Evolutionary conservation across 2,113 vertebrate species (phyloP).

Genomic region (Gambusia holbrooki): DNA sequence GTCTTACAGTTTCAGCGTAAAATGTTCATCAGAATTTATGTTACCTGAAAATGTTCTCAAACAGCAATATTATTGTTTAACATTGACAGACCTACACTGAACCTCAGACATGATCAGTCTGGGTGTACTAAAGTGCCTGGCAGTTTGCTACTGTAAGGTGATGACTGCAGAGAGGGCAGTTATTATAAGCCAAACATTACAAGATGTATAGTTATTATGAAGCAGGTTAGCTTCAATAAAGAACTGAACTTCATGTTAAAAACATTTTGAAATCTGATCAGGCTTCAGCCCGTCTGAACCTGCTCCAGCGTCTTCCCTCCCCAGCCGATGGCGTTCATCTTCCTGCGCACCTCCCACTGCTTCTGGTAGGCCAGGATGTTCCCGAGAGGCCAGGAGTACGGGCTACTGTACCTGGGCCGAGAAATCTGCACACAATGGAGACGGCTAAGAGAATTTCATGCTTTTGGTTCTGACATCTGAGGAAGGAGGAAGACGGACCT

Average conservation of each 20-base stretch:
- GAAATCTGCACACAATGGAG: conserved; percentile 70
- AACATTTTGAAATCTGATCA: rapidly evolving
- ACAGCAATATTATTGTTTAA: too few species aligned
- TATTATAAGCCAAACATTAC: too few species aligned
- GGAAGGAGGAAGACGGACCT: conserved; percentile 73
- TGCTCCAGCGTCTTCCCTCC: conserved; percentile 90
- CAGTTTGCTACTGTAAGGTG: too few species aligned
- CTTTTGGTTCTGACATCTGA: not conserved
- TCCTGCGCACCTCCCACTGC: conserved; percentile 93
- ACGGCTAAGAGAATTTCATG: not conserved
- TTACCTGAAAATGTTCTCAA: too few species aligned
- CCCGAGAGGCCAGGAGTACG: conserved; percentile 82
- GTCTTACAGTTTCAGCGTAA: too few species aligned
- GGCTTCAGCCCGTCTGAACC: conserved; percentile 71
- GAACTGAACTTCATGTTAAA: not conserved
- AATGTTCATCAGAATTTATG: too few species aligned
- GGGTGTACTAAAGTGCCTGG: too few species aligned
- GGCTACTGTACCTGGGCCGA: conserved; percentile 80
- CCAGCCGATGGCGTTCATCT: conserved; percentile 98
- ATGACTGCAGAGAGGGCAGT: too few species aligned
- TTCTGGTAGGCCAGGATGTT: conserved; percentile 90
- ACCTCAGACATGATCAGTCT: too few species aligned
- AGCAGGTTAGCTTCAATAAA: not conserved
- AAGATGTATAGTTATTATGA: too few species aligned
- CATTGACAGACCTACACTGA: too few species aligned